Conservation (phyloP, 2,113 vertebrate genomes). For the Sylvietta virens region DNA sequence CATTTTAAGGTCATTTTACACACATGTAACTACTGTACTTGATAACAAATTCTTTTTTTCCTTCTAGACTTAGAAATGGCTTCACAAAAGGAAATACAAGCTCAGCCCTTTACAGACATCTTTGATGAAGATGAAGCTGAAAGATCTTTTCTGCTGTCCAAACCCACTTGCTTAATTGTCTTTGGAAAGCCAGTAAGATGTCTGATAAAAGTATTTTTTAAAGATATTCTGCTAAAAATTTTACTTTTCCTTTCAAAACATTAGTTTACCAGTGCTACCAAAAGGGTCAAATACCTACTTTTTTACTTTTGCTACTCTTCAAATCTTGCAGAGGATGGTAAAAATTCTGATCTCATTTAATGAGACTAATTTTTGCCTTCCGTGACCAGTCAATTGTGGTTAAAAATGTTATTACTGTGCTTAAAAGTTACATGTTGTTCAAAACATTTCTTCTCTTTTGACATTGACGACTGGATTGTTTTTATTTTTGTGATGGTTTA, state of each 20-base stretch:
- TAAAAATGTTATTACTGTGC: background rate
- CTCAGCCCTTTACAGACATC: slow-evolving; percentile 73
- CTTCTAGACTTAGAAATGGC: background rate
- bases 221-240: background rate
- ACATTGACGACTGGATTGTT: background rate
- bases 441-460: background rate
- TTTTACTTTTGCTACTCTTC: background rate
- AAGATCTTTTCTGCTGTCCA: slow-evolving; percentile 75
- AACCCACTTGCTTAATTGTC: slow-evolving; percentile 85
- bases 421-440: background rate
- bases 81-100: slow-evolving; percentile 2
- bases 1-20: background rate
- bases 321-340: background rate
- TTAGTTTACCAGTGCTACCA: background rate
- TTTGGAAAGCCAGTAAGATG: slow-evolving; percentile 90
- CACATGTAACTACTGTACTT: background rate
- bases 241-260: background rate
- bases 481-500: background rate
- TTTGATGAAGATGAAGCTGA: slow-evolving; percentile 87
- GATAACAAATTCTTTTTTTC: background rate
- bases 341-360: background rate
- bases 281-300: background rate
- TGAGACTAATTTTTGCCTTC: background rate
- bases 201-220: background rate
- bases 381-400: background rate